Evolutionary conservation across 2,797 vertebrate genomes (phyloP).

Genomic region (Alauda arvensis): DNA sequence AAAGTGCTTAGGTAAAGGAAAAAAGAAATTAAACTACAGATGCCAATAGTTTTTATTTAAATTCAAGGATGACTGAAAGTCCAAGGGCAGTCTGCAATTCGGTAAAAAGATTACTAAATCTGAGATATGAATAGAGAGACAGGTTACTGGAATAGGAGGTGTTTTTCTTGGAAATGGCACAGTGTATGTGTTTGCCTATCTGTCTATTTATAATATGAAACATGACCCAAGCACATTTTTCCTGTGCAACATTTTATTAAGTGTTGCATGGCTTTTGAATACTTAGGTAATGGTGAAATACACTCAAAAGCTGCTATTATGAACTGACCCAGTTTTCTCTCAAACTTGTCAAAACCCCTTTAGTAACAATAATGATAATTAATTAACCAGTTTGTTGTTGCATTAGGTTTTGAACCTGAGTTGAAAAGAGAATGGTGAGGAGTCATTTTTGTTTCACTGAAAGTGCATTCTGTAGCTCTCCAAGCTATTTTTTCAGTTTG

Average conservation of each 20-base stretch:
- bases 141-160: conserved; percentile 42
- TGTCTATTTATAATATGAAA: conserved; percentile 58
- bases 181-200: conserved; percentile 25
- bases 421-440: neutral
- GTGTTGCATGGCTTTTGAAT: neutral
- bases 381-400: neutral
- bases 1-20: neutral
- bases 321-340: neutral
- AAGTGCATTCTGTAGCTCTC: neutral
- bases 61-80: conserved; percentile 23
- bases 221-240: conserved; percentile 33
- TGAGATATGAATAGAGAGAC: conserved; percentile 20
- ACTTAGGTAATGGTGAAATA: neutral
- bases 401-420: neutral
- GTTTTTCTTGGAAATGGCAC: conserved; percentile 54
- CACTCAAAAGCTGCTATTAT: neutral
- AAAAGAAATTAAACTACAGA: neutral
- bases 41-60: conserved; percentile 34
- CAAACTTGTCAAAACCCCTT: neutral
- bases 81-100: neutral
- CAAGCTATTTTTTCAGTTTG: conserved; percentile 2
- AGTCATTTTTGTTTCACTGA: neutral
- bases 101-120: conserved; percentile 12
- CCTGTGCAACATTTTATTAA: neutral
- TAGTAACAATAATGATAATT: neutral